Evolutionary conservation across 2,797 vertebrate species (phyloP).

Genomic region (Enteromius afrohamiltoni): DNA sequence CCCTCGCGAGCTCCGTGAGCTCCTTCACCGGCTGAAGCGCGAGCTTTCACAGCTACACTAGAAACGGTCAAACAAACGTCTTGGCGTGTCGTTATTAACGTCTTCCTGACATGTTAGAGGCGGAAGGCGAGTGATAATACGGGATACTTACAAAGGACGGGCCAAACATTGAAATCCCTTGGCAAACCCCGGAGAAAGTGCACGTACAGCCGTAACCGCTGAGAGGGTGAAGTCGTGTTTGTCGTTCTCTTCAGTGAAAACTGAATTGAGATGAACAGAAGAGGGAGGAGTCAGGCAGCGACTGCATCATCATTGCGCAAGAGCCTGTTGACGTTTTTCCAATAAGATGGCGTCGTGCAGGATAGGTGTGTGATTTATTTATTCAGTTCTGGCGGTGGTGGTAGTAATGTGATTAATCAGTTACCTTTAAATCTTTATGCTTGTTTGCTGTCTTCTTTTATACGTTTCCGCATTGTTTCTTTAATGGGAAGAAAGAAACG

Average conservation of each 20-base stretch:
- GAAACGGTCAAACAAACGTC: constrained; percentile 11
- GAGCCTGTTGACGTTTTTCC: constrained; percentile 57
- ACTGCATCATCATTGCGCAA: constrained; percentile 75
- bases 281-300: constrained; percentile 41
- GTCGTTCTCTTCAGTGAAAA: constrained; percentile 79
- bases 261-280: constrained; percentile 59
- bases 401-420: not conserved
- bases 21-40: constrained; percentile 37
- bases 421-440: not conserved
- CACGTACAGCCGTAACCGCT: constrained; percentile 74
- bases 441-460: too few species aligned
- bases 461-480: not conserved
- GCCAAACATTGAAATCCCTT: constrained; percentile 87
- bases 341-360: not conserved
- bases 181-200: constrained; percentile 80
- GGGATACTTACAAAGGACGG: constrained; percentile 81
- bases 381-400: not conserved
- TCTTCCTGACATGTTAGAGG: not conserved
- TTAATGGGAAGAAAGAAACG: not conserved
- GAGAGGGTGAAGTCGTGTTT: constrained; percentile 73
- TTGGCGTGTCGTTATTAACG: not conserved
- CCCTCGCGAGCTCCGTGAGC: constrained; percentile 18
- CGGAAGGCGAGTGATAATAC: not conserved
- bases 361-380: not conserved
- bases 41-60: constrained; percentile 4